These are phyloP conservation scores for Aphelocoma californica DNA, from an alignment of 2,797 vertebrate genomes.

Conservation along the genomic window DNA sequence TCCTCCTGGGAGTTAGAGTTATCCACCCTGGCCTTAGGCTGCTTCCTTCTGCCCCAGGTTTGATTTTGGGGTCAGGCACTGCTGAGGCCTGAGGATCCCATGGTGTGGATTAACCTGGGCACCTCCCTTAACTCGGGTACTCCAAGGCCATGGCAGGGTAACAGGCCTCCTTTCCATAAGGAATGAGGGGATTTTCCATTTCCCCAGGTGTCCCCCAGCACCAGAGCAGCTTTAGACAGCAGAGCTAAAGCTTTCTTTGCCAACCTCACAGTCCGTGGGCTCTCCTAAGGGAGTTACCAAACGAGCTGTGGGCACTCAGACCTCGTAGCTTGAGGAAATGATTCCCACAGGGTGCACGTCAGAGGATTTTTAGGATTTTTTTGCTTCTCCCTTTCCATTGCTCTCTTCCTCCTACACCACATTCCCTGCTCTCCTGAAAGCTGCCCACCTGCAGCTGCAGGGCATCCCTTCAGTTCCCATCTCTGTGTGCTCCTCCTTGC, in stretches of 20 bases:
- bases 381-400: neutral
- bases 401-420: too few species aligned
- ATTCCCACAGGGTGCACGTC: neutral
- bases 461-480: neutral
- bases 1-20: too few species aligned
- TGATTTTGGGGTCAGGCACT: neutral
- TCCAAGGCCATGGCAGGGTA: neutral
- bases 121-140: too few species aligned
- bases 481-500: neutral
- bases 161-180: fast-evolving
- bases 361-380: neutral
- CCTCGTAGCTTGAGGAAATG: neutral
- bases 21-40: too few species aligned
- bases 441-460: neutral
- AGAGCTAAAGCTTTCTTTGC: neutral
- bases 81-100: neutral
- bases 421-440: neutral
- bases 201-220: neutral
- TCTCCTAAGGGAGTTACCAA: neutral
- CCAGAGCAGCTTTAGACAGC: neutral
- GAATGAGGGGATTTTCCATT: neutral
- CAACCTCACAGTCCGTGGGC: fast-evolving
- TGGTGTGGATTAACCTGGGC: neutral
- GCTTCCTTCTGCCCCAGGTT: neutral
- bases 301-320: neutral